Evolutionary conservation across 2,113 vertebrate species (phyloP).

Genomic region (Prochilodus magdalenae): DNA sequence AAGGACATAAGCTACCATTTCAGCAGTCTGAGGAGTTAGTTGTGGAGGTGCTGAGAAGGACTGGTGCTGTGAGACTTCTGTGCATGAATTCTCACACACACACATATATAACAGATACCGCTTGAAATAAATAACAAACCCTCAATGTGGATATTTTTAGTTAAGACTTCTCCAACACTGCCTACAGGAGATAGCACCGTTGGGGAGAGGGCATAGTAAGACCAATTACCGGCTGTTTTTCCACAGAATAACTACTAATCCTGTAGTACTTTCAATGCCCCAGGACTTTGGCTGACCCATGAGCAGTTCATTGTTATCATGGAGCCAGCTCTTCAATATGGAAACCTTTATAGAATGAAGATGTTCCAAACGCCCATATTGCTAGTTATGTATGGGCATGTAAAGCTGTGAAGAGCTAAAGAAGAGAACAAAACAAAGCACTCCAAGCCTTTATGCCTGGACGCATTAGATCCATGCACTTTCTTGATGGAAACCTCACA

Average conservation of each 20-base stretch:
- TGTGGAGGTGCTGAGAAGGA: too few relatives aligned
- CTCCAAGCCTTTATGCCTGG: background rate
- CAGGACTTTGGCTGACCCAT: background rate
- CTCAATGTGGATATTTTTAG: too few relatives aligned
- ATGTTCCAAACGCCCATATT: slow-evolving; percentile 7
- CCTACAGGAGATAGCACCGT: too few relatives aligned
- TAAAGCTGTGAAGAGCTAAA: background rate
- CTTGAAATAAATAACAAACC: too few relatives aligned
- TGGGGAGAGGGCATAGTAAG: background rate
- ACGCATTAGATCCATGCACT: slow-evolving; percentile 1
- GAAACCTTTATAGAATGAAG: background rate
- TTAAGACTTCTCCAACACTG: too few relatives aligned
- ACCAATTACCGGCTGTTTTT: background rate
- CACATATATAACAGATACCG: too few relatives aligned
- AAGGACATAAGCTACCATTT: too few relatives aligned
- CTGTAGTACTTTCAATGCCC: background rate
- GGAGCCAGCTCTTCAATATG: background rate
- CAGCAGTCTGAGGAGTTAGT: too few relatives aligned
- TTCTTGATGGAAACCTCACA: slow-evolving; percentile 24
- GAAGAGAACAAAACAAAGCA: background rate
- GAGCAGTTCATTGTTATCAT: background rate
- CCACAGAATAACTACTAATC: background rate
- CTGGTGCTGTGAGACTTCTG: too few relatives aligned
- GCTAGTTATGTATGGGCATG: background rate
- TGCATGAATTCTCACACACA: too few relatives aligned